A percentile compares a stretch with the other conserved stretches of the same genome.
These are phyloP conservation scores for Buathra laborator DNA, from an alignment of 2,888 invertebrate species.

Conservation along the genomic window DNA sequence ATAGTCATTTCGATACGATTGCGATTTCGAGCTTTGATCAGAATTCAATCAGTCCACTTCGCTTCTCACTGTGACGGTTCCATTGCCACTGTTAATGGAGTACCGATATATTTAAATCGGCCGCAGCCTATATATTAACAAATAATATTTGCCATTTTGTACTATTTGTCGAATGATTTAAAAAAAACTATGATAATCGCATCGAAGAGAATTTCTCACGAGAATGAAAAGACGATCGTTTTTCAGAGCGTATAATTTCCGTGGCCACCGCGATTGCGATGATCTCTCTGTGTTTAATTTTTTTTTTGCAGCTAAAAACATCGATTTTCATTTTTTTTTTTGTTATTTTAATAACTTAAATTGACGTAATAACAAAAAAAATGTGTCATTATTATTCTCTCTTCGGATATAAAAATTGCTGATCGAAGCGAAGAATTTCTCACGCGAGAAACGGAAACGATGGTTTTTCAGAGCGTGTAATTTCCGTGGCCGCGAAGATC, in stretches of 20 bases:
- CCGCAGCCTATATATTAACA: too few species aligned
- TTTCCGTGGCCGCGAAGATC: conserved; percentile 36
- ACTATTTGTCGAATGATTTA: too few species aligned
- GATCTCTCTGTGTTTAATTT: background rate
- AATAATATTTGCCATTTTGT: too few species aligned
- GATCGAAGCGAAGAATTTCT: conserved; percentile 31
- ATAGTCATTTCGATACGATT: too few species aligned
- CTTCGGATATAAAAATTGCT: background rate
- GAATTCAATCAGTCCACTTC: too few species aligned
- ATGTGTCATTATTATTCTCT: too few species aligned
- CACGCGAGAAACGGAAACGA: conserved; percentile 47
- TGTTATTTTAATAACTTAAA: background rate
- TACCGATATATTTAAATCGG: too few species aligned
- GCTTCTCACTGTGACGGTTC: too few species aligned
- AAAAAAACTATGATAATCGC: too few species aligned
- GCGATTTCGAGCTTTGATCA: too few species aligned
- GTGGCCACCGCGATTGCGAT: conserved; percentile 10
- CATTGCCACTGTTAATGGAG: too few species aligned
- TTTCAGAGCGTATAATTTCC: conserved; percentile 63
- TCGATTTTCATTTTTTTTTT: conserved; percentile 26
- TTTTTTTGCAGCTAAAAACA: background rate
- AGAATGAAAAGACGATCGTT: conserved; percentile 27
- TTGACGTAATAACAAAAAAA: too few species aligned
- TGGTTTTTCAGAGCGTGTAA: conserved; percentile 62
- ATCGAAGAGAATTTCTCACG: conserved; percentile 48